Evolutionary conservation across 1,140 invertebrate species (phyloP).

Genomic region (Pachyrhynchus sulphureomaculatus): DNA sequence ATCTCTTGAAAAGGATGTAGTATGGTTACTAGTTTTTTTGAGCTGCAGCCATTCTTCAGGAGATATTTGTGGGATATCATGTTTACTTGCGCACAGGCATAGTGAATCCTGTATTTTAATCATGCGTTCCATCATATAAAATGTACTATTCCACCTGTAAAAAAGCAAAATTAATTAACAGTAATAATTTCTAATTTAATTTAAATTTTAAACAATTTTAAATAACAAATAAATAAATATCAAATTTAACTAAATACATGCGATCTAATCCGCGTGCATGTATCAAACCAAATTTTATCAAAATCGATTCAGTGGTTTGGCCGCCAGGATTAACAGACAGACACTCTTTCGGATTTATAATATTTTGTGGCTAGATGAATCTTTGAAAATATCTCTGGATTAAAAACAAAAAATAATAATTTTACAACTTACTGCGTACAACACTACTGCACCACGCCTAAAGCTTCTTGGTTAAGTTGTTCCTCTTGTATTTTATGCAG

Average conservation of each 20-base stretch:
- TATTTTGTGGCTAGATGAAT: no score
- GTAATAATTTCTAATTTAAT: background rate
- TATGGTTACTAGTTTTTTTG: no score
- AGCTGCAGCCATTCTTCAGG: conserved; percentile 28
- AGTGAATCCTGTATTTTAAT: conserved; percentile 18
- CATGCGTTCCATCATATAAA: conserved; percentile 15
- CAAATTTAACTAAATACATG: background rate
- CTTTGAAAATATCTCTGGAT: no score
- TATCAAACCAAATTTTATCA: background rate
- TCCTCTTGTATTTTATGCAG: conserved; percentile 1
- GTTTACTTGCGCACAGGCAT: conserved; percentile 23
- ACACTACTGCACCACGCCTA: no score
- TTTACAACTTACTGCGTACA: no score
- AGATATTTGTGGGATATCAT: conserved; percentile 31
- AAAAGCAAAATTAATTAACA: background rate
- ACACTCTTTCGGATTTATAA: background rate
- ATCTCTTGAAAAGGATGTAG: no score
- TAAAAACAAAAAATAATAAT: no score
- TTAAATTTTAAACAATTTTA: no score
- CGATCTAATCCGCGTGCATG: no score
- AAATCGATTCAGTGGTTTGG: background rate
- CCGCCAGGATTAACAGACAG: background rate
- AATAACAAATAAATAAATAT: no score
- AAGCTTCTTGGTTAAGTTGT: background rate
- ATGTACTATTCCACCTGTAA: background rate